phyloP scores from a whole-genome alignment of 2,888 invertebrate genomes.

The Aelia acuminata region DNA sequence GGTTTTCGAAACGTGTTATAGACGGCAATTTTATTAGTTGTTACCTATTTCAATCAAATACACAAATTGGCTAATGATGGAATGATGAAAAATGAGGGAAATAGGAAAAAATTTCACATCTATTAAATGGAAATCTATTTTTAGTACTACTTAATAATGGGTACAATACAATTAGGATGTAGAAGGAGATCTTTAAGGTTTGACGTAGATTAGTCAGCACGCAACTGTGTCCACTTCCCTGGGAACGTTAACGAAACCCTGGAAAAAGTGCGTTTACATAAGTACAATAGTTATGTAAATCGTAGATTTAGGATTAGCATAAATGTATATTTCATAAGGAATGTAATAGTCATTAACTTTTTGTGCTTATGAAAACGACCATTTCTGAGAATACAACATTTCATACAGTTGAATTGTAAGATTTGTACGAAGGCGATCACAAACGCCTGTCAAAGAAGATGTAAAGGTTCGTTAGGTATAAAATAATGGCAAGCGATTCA shows the following conservation, averaged over 20 bases:
- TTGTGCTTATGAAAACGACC: not conserved
- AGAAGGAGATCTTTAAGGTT: not conserved
- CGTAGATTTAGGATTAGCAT: not conserved
- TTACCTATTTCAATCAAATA: no score
- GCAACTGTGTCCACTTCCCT: slow-evolving; percentile 14
- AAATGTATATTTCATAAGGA: not conserved
- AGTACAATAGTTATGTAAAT: not conserved
- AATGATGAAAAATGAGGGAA: no score
- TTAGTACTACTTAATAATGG: not conserved
- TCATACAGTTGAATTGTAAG: not conserved
- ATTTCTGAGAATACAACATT: not conserved
- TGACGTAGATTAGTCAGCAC: not conserved
- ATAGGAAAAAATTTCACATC: no score
- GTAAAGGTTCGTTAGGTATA: not conserved
- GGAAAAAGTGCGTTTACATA: not conserved
- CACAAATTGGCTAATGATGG: no score
- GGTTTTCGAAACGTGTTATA: no score
- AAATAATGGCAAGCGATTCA: not conserved
- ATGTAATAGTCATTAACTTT: not conserved
- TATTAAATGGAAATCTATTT: not conserved
- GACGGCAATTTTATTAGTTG: no score
- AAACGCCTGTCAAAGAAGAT: not conserved
- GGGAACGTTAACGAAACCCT: not conserved
- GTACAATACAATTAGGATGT: not conserved
- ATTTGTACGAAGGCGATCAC: not conserved